Percentiles rank a stretch among this genome's conserved stretches.
phyloP scores from a whole-genome alignment of 2,797 vertebrate genomes.

The Bovichtus diacanthus region DNA sequence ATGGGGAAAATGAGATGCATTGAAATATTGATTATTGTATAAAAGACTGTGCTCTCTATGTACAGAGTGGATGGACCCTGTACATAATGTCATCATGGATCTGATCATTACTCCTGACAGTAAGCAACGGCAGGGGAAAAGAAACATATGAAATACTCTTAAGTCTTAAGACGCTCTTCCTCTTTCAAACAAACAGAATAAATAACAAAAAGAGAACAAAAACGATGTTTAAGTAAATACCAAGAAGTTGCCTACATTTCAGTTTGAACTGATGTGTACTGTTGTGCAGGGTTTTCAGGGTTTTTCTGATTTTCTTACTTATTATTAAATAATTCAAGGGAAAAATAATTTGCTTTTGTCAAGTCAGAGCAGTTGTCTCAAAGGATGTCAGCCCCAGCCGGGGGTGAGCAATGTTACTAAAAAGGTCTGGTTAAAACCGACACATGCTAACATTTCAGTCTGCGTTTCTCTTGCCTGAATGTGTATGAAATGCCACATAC shows the following conservation, averaged over 20 bases:
- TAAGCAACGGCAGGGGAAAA: neutral
- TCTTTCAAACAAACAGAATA: too few relatives aligned
- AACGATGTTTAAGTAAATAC: too few relatives aligned
- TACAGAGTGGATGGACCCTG: neutral
- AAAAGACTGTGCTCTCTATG: slow-evolving; percentile 40
- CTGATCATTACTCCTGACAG: neutral
- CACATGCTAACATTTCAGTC: neutral
- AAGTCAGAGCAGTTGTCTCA: neutral
- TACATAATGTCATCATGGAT: slow-evolving; percentile 9
- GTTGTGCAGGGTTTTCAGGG: too few relatives aligned
- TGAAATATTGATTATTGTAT: slow-evolving; percentile 75
- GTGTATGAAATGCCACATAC: neutral
- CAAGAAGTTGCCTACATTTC: too few relatives aligned
- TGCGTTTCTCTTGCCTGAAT: neutral
- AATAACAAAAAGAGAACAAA: too few relatives aligned
- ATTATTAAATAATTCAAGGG: neutral
- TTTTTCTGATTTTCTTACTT: too few relatives aligned
- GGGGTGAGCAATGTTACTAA: neutral
- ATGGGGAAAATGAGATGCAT: slow-evolving; percentile 58
- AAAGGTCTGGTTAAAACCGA: neutral
- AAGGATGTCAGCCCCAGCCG: neutral
- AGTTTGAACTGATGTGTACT: too few relatives aligned
- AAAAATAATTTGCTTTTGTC: too few relatives aligned
- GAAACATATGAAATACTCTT: neutral
- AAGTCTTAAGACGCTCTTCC: too few relatives aligned